A percentile compares a stretch with the other conserved stretches of the same genome.
These are phyloP conservation scores for Alentia gelatinosa DNA, from an alignment of 2,888 invertebrate genomes.

Conservation along the genomic window DNA sequence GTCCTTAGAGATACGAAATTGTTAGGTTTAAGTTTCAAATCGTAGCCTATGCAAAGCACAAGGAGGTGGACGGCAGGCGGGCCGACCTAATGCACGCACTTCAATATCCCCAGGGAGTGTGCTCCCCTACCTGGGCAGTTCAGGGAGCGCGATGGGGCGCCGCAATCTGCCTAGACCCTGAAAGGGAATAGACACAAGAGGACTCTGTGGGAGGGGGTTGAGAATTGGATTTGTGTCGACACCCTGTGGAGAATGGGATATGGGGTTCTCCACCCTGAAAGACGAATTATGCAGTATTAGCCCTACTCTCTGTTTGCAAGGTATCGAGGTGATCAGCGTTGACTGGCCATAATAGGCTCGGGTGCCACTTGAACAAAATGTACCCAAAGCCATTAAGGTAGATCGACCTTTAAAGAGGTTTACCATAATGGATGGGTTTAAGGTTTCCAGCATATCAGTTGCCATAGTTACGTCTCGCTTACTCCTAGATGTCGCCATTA, in stretches of 20 bases:
- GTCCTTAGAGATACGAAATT: no score
- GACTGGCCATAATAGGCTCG: neutral
- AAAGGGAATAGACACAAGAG: no score
- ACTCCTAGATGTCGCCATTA: neutral
- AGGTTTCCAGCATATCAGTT: neutral
- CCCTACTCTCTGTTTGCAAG: neutral
- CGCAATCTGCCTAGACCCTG: no score
- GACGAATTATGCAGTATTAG: neutral
- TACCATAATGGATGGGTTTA: neutral
- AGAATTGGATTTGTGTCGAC: no score
- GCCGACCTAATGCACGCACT: no score
- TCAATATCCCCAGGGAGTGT: no score
- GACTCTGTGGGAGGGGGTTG: no score
- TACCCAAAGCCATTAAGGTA: neutral
- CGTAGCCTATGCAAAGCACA: no score
- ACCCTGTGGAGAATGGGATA: neutral
- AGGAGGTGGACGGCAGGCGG: no score
- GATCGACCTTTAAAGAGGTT: neutral
- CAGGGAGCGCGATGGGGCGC: no score
- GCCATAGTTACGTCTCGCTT: neutral
- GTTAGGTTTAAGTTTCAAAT: no score
- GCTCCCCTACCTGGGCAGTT: no score
- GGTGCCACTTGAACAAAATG: neutral
- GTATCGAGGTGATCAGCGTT: neutral
- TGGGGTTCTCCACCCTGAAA: neutral